Base-by-base conservation (phyloP, 2,888 invertebrate genomes). In the Stegophylla sp. region DNA sequence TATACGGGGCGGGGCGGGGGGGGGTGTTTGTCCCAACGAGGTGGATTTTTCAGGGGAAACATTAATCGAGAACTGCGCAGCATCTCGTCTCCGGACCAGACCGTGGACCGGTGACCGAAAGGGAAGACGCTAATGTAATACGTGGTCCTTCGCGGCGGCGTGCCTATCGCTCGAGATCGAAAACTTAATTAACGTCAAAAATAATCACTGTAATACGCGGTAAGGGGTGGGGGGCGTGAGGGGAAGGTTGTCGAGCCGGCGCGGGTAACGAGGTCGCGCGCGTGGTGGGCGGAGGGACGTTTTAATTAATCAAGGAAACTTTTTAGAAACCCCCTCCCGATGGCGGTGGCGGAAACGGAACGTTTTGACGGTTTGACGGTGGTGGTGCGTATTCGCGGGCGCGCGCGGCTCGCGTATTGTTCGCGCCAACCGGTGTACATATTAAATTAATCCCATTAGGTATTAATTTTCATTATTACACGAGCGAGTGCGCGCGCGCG, bases 391-490 rank as follows among this genome's bases (percentile, higher is more conserved):
- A 59, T 69, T 59, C 34, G 63, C 59, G 45, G 23, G 56, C 61
- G 61, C 43, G 48, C 43, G 48, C 45, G 61, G 43, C 61, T 45
- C 45, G 64, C 48, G 56, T 34, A 71, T 69, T 79, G 79, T 79
- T 79, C 69, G 41, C 61, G 63, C 48, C 79, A 34, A 69, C 79
- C 71, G 48, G 71, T 79, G 71, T 79, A 79, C 69, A 71, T 71
- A 79, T 69, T 79, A 79, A 71, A 79, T 79, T 79, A 79, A 79
- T 79, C 79, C 59, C 71, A 79, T 79, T 79, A 79, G 69, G 69
- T 79, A 79, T 79, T 79, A 79, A 79, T 79, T 69, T 79, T 79
- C 69, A 71, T 79, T 69, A 79, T 79, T 79, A 71, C 69, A 71
- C 71, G 71, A 61, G 23, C 48, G 34, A 71, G 67, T 61, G 79